Conservation (phyloP, 1,140 invertebrate species). For the Pachyrhynchus sulphureomaculatus region DNA sequence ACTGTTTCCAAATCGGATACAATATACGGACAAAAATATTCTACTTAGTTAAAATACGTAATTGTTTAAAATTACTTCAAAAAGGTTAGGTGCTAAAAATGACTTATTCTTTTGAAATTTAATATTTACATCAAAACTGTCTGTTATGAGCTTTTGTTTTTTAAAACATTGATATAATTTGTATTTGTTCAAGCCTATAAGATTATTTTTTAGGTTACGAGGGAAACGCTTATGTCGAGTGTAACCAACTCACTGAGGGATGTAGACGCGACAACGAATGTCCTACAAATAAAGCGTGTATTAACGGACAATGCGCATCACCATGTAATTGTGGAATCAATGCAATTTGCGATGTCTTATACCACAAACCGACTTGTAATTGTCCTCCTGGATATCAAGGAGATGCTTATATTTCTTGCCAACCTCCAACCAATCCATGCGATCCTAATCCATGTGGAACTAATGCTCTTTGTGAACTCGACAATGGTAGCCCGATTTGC, state of each 20-base stretch:
- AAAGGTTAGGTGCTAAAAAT: no score
- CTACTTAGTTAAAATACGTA: no score
- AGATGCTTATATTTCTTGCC: slow-evolving; percentile 64
- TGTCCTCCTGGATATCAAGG: slow-evolving; percentile 75
- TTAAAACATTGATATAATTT: no score
- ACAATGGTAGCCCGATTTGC: slow-evolving; percentile 84
- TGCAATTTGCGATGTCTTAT: slow-evolving; percentile 73
- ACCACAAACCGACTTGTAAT: slow-evolving; percentile 73
- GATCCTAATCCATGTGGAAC: slow-evolving; percentile 81
- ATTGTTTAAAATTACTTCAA: no score
- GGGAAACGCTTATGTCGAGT: slow-evolving; percentile 79
- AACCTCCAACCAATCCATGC: slow-evolving; percentile 69
- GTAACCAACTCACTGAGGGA: slow-evolving; percentile 65
- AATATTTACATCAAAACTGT: no score
- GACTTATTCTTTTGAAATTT: no score
- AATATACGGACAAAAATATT: no score
- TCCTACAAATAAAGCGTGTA: slow-evolving; percentile 67
- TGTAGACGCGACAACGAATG: slow-evolving; percentile 72
- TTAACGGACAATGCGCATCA: slow-evolving; percentile 71
- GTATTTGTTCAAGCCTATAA: neutral
- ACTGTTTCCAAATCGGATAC: no score
- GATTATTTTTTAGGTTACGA: slow-evolving; percentile 51
- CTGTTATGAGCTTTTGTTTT: no score
- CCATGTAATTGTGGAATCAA: slow-evolving; percentile 76
- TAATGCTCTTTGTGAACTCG: slow-evolving; percentile 80